Percentiles rank a stretch among this genome's conserved stretches.
phyloP scores from a whole-genome alignment of 2,888 invertebrate species.

The Acanthoscelides obtectus region DNA sequence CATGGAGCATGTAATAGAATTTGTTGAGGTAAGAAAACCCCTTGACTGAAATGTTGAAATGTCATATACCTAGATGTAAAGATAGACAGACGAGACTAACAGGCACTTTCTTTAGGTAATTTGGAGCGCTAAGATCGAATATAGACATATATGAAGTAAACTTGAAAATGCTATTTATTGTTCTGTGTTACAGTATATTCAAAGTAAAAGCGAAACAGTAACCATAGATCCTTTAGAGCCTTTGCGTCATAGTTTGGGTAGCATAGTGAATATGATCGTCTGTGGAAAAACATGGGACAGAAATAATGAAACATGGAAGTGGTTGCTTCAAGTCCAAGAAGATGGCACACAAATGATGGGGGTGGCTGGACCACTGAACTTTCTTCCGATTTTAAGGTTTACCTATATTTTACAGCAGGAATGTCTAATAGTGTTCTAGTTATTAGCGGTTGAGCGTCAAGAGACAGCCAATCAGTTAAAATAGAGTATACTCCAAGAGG shows the following conservation, averaged over 20 bases:
- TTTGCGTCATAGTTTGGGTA: slow-evolving; percentile 69
- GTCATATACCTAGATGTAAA: background rate
- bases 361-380: slow-evolving; percentile 77
- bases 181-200: slow-evolving; percentile 22
- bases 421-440: too few relatives aligned
- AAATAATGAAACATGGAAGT: slow-evolving; percentile 70
- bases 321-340: slow-evolving; percentile 73
- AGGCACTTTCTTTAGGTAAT: too few relatives aligned
- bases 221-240: slow-evolving; percentile 50
- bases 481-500: too few relatives aligned
- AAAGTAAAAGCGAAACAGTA: slow-evolving; percentile 8
- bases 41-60: background rate
- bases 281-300: slow-evolving; percentile 69
- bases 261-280: slow-evolving; percentile 70
- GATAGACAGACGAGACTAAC: too few relatives aligned
- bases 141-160: too few relatives aligned
- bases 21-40: slow-evolving; percentile 51
- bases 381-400: slow-evolving; percentile 58
- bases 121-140: too few relatives aligned
- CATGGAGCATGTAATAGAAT: slow-evolving; percentile 56
- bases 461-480: too few relatives aligned
- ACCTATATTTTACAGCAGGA: too few relatives aligned
- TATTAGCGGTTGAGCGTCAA: too few relatives aligned
- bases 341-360: slow-evolving; percentile 81
- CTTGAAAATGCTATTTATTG: background rate